Conservation (phyloP, 1,140 invertebrate genomes). For the Araneus ventricosus region DNA sequence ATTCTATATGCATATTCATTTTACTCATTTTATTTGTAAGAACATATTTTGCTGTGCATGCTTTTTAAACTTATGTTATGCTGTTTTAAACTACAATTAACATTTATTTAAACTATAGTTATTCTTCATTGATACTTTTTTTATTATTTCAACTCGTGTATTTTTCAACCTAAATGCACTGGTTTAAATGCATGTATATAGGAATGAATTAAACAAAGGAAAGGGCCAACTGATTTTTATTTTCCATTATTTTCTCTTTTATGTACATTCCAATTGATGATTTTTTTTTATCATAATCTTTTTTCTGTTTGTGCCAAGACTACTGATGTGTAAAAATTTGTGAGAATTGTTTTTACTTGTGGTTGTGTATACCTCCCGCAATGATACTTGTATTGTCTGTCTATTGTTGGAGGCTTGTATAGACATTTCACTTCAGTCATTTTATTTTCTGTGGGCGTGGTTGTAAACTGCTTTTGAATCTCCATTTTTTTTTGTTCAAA, state of each 20-base stretch:
- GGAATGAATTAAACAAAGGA: neutral
- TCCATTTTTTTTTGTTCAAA: no score
- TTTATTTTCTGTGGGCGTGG: conserved; percentile 5
- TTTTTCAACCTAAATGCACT: no score
- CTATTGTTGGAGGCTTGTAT: neutral
- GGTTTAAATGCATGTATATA: no score
- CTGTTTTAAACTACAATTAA: no score
- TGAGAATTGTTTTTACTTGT: neutral
- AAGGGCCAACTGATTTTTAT: neutral
- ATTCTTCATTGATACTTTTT: no score
- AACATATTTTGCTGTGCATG: no score
- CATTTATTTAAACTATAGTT: no score
- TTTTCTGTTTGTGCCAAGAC: neutral
- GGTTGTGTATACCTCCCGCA: neutral
- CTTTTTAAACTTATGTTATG: no score
- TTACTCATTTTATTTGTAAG: no score
- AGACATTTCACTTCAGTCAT: neutral
- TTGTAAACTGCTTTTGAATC: neutral
- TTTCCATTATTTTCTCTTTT: neutral
- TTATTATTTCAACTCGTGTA: no score
- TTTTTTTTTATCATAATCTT: neutral
- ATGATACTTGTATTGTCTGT: neutral
- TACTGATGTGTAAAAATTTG: neutral
- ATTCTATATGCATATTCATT: no score
- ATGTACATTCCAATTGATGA: neutral